These are phyloP conservation scores for Oreochromis grahami DNA, from an alignment of 2,797 vertebrate genomes.

Conservation along the genomic window DNA sequence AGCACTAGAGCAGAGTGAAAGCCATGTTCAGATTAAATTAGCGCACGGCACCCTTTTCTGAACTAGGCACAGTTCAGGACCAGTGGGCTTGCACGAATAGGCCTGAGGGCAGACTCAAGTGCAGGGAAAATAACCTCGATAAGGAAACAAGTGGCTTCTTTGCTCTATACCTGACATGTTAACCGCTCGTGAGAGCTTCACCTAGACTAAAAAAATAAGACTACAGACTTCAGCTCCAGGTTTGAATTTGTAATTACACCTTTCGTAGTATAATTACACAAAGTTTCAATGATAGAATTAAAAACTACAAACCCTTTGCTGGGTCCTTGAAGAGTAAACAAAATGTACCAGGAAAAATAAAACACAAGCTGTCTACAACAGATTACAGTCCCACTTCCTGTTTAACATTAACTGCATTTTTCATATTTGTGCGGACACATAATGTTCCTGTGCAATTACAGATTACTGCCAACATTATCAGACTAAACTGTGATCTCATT, in stretches of 20 bases:
- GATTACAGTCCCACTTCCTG: not conserved
- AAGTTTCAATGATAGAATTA: not conserved
- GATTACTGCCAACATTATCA: not conserved
- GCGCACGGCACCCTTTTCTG: constrained; percentile 27
- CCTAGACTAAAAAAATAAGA: not conserved
- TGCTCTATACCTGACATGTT: constrained; percentile 19
- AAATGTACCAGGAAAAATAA: not conserved
- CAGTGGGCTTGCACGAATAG: constrained; percentile 15
- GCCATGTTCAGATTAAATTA: constrained; percentile 51
- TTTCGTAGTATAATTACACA: not conserved
- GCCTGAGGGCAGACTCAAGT: constrained; percentile 40
- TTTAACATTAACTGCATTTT: not conserved
- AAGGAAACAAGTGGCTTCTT: constrained; percentile 19
- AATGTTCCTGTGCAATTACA: not conserved
- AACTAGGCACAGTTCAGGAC: constrained; percentile 28
- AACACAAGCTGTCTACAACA: not conserved
- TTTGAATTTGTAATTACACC: not conserved
- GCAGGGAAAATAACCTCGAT: constrained; percentile 15
- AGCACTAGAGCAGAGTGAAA: constrained; percentile 46
- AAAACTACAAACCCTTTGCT: not conserved
- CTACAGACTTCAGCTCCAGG: not conserved
- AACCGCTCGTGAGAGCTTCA: constrained; percentile 5
- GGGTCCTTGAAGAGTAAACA: not conserved
- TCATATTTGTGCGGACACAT: not conserved
- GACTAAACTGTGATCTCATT: not conserved